These are phyloP conservation scores for Pachycephus smyrnensis DNA, from an alignment of 2,888 invertebrate genomes.

Conservation along the genomic window DNA sequence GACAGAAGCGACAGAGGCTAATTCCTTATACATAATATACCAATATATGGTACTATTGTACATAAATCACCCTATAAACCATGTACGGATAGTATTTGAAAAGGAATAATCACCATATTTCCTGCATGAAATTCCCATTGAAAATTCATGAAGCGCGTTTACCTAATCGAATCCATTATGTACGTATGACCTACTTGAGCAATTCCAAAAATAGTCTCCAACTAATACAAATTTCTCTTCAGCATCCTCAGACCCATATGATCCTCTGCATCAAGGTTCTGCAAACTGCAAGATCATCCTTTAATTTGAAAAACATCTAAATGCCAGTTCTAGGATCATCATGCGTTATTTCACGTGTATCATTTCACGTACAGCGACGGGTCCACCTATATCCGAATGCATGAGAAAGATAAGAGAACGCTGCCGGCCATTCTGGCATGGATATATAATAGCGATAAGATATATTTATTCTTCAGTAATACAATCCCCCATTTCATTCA, in stretches of 20 bases:
- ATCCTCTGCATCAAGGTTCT: not conserved
- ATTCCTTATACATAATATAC: not conserved
- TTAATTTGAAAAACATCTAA: too few relatives aligned
- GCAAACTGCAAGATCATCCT: not conserved
- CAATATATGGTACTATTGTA: not conserved
- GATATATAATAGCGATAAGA: not conserved
- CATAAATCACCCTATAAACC: too few relatives aligned
- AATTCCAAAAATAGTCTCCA: not conserved
- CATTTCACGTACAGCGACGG: not conserved
- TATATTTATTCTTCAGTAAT: not conserved
- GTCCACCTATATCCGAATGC: not conserved
- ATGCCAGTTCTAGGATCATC: not conserved
- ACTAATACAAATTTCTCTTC: not conserved
- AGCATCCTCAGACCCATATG: not conserved
- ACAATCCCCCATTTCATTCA: not conserved
- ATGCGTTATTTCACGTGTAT: not conserved
- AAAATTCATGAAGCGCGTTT: not conserved
- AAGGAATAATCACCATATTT: not conserved
- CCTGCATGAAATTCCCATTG: not conserved
- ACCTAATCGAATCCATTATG: not conserved
- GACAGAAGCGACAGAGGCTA: not conserved
- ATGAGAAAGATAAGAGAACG: not conserved
- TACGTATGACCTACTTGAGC: not conserved
- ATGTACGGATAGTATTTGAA: not conserved
- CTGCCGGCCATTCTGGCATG: not conserved